These are phyloP conservation scores for Oryctes rhinoceros DNA, from an alignment of 1,140 invertebrate genomes.

Conservation along the genomic window DNA sequence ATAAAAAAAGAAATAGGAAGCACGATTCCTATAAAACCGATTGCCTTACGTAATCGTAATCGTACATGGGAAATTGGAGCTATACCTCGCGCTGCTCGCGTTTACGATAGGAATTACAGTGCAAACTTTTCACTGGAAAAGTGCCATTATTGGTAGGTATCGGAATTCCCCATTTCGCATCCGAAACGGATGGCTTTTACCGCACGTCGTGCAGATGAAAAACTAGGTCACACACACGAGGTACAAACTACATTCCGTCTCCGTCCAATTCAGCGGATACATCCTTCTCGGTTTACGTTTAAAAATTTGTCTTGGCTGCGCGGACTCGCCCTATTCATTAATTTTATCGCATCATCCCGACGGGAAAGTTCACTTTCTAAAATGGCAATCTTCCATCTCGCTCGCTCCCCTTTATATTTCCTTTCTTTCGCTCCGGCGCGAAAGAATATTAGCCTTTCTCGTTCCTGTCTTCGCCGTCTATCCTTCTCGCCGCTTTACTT, in stretches of 20 bases:
- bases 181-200: background rate
- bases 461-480: constrained; percentile 22
- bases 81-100: background rate
- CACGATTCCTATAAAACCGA: background rate
- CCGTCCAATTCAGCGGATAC: constrained; percentile 11
- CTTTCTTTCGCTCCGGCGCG: background rate
- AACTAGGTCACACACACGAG: constrained; percentile 16
- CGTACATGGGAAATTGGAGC: background rate
- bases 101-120: constrained; percentile 8
- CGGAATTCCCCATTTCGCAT: constrained; percentile 18
- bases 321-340: constrained; percentile 33
- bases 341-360: constrained; percentile 32
- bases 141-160: background rate
- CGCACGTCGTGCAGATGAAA: background rate
- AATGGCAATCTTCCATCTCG: constrained; percentile 9
- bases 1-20: background rate
- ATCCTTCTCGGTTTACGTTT: background rate
- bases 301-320: constrained; percentile 32
- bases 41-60: background rate
- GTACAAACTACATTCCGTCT: background rate
- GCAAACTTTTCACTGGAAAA: constrained; percentile 18
- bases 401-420: background rate
- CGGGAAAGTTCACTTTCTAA: constrained; percentile 36
- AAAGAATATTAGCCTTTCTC: constrained; percentile 21
- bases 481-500: constrained; percentile 13